These are phyloP conservation scores for Agapornis roseicollis DNA, from an alignment of 2,113 vertebrate species.

Conservation along the genomic window DNA sequence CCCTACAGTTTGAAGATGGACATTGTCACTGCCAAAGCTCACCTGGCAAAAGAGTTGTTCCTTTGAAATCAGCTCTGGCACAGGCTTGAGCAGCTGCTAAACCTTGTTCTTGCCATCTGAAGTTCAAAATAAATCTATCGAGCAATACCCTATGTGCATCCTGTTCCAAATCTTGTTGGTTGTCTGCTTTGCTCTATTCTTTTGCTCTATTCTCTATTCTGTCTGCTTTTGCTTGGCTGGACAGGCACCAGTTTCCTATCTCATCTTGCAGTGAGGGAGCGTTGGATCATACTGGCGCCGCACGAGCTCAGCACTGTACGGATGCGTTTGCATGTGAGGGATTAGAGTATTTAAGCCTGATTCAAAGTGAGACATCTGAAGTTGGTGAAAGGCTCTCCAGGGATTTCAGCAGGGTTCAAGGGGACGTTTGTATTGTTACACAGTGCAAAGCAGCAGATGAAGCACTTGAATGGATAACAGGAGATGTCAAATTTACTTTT, in stretches of 20 bases:
- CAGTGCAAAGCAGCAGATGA: neutral
- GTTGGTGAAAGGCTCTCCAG: neutral
- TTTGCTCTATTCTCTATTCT: neutral
- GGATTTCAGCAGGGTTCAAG: neutral
- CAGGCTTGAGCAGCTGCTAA: neutral
- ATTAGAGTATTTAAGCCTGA: neutral
- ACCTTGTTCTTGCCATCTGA: neutral
- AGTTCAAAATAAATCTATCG: neutral
- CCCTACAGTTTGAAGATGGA: neutral
- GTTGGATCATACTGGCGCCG: neutral
- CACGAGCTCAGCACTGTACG: rapidly evolving
- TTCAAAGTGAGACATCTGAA: neutral
- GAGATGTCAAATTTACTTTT: neutral
- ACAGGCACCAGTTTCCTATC: neutral
- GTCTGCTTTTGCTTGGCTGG: neutral
- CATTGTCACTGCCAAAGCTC: neutral
- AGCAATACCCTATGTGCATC: neutral
- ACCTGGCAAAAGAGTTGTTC: neutral
- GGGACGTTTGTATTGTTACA: neutral
- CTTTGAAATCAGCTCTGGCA: neutral
- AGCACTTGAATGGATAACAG: neutral
- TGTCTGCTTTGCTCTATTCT: neutral
- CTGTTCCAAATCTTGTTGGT: neutral
- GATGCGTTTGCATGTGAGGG: neutral
- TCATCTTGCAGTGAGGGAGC: neutral